Evolutionary conservation across 2,888 invertebrate genomes (phyloP), one percentile per base, ranked within the genome.

Genomic region (Noctuana brunneofusca): DNA sequence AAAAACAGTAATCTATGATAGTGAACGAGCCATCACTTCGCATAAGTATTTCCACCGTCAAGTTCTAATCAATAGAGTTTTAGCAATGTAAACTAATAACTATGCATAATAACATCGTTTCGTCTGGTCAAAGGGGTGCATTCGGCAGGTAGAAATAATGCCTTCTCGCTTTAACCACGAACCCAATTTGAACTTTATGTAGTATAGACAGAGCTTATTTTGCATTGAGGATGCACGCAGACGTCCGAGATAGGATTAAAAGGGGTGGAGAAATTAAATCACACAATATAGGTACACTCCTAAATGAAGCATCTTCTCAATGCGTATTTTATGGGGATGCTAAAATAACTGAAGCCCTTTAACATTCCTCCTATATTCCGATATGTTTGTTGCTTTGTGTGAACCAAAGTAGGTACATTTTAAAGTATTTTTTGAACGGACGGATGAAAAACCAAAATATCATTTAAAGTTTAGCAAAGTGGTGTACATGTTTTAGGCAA

Each of bases 101-200:
- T 63, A 55, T 62, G 56, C 63, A 63, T 56, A 48, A 43, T 16
- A 43, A 16, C 22, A 56, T 43, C 30, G 48, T 48, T 32, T 32
- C 49, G 62, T 63, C 62, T 63, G 50, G 50, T 27, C 48, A 22
- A 43, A 56, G 56, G 62, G 62, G 62, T 55, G 62, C 62, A 55
- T 55, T 27, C 32, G 16, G 56, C 62, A 63, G 62, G 62, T 63
- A 63, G 56, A 50, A 38, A 56, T 35, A 30, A 46, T 52, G 20
- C 55, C 55, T 55, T 50, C 55, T 55, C 49, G 27, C 41, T 48
- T 38, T 11, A 35, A 49, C 60, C 11, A 22, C 14, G n/a, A 18
- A 24, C 27, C 18, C 8, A 38, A 14, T 50, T 56, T 63, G 49
- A 56, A 50, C 56, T 43, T 50, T 63, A 30, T 50, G 41, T 16